phyloP scores from a whole-genome alignment of 2,113 vertebrate genomes.

The Myocastor coypus region DNA sequence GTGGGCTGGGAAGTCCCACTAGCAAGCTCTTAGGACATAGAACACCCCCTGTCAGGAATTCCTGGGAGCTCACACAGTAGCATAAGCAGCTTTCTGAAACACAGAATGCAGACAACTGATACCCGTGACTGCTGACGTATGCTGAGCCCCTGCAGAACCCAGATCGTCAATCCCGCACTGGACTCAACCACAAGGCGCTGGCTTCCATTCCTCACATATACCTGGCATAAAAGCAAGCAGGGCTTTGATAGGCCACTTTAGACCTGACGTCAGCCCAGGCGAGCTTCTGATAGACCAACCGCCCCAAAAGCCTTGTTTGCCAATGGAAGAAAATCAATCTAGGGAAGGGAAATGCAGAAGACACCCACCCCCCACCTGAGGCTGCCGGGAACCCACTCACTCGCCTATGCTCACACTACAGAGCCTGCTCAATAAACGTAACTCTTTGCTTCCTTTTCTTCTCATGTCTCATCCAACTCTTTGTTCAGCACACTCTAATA shows the following conservation, averaged over 20 bases:
- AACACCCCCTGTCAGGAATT: slow-evolving; percentile 78
- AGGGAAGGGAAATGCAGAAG: neutral
- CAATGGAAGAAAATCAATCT: neutral
- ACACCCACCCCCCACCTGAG: neutral
- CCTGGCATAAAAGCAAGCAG: neutral
- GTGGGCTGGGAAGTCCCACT: slow-evolving; percentile 77
- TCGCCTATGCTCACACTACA: neutral
- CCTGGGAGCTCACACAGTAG: slow-evolving; percentile 77
- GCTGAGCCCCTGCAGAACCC: too few species aligned
- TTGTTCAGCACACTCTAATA: neutral
- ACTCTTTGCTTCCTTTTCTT: neutral
- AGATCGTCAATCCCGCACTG: neutral
- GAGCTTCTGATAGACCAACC: neutral
- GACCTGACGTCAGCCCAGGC: neutral
- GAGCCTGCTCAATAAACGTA: neutral
- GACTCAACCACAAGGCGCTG: neutral
- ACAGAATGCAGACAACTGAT: slow-evolving; percentile 3
- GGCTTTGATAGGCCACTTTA: neutral
- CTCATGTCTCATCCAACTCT: neutral
- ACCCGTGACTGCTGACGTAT: neutral
- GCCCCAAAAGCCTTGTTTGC: neutral
- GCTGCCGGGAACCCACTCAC: neutral
- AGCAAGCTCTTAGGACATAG: slow-evolving; percentile 77
- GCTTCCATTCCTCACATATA: neutral
- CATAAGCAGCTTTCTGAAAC: slow-evolving; percentile 76